These are phyloP conservation scores for Tinamus major DNA, from an alignment of 2,797 vertebrate species.

Conservation along the genomic window DNA sequence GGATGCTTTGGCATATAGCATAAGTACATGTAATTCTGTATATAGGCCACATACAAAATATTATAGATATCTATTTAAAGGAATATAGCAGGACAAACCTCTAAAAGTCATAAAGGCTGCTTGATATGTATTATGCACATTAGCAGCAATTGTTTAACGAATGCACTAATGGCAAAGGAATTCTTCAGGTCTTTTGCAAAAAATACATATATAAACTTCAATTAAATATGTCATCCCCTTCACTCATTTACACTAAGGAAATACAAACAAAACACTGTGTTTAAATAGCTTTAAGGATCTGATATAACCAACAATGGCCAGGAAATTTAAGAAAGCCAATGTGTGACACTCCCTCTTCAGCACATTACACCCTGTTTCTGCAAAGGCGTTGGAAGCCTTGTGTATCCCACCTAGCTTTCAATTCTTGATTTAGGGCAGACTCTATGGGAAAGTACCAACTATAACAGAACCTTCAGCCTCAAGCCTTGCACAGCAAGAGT, in stretches of 20 bases:
- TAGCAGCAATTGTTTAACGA: constrained; percentile 2
- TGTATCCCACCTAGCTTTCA: neutral
- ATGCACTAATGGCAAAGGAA: neutral
- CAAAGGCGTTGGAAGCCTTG: neutral
- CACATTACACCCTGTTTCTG: constrained; percentile 29
- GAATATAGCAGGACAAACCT: neutral
- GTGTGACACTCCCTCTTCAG: neutral
- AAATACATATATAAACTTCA: constrained; percentile 15
- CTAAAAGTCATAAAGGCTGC: constrained; percentile 18
- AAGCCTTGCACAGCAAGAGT: fast-evolving
- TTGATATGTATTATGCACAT: neutral
- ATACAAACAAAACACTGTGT: constrained; percentile 14
- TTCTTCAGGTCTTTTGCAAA: constrained; percentile 18
- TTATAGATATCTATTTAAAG: neutral
- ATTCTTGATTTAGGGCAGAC: neutral
- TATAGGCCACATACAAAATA: neutral
- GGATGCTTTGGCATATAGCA: fast-evolving
- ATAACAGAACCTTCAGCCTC: neutral
- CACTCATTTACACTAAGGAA: constrained; percentile 53
- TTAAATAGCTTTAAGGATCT: constrained; percentile 53
- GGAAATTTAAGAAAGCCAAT: constrained; percentile 62
- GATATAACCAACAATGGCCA: constrained; percentile 61
- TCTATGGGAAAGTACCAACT: neutral
- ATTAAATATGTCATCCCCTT: constrained; percentile 39
- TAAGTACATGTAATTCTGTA: neutral